Evolutionary conservation across 2,888 invertebrate species (phyloP).

Genomic region (Lamellibrachia columna): DNA sequence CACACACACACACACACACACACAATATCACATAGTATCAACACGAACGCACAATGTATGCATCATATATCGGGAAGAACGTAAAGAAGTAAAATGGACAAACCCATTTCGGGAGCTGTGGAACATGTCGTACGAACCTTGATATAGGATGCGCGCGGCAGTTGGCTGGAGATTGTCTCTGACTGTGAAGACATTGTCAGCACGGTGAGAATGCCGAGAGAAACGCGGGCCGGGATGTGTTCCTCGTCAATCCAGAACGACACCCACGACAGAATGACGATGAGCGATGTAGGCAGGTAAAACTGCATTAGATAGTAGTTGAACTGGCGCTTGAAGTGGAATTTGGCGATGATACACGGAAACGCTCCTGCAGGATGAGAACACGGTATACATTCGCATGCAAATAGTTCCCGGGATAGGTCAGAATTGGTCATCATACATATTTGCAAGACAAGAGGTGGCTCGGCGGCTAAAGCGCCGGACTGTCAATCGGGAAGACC

Average conservation of each 20-base stretch:
- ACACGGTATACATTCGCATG: neutral
- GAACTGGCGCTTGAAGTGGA: slow-evolving; percentile 42
- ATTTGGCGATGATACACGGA: slow-evolving; percentile 41
- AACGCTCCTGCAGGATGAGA: slow-evolving; percentile 36
- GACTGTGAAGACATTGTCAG: slow-evolving; percentile 42
- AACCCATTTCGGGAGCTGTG: too few relatives aligned
- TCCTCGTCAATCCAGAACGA: slow-evolving; percentile 49
- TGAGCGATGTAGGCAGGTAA: slow-evolving; percentile 44
- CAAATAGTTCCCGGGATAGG: too few relatives aligned
- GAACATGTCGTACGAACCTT: neutral
- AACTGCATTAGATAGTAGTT: slow-evolving; percentile 43
- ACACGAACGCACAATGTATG: too few relatives aligned
- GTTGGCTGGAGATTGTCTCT: neutral
- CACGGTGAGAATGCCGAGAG: slow-evolving; percentile 45
- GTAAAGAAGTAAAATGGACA: too few relatives aligned
- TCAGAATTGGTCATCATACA: too few relatives aligned
- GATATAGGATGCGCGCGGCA: neutral
- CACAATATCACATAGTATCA: too few relatives aligned
- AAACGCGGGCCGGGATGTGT: slow-evolving; percentile 46
- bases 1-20: too few relatives aligned
- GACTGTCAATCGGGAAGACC: too few relatives aligned
- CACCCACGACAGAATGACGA: slow-evolving; percentile 47
- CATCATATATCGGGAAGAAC: too few relatives aligned
- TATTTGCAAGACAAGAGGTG: too few relatives aligned
- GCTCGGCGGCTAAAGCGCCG: too few relatives aligned